Base-by-base conservation (phyloP, 2,113 vertebrate genomes). In the Chloropsis cyanopogon region DNA sequence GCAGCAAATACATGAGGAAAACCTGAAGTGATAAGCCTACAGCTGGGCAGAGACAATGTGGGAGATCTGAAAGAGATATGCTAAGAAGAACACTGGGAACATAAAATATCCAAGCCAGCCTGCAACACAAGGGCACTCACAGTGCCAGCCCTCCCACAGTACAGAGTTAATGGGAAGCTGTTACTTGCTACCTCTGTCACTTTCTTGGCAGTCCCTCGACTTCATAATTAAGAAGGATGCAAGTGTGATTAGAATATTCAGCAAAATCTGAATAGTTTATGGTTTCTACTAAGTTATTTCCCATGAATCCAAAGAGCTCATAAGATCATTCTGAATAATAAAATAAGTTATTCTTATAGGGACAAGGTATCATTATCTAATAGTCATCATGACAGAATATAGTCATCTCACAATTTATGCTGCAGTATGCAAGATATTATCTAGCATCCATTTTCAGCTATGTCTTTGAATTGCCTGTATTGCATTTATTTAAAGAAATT, bases 321-420 rank as follows among this genome's bases (percentile, higher is more conserved):
- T 93, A 88, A 96, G 90, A 95, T 83, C 64, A 35, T 50, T 75
- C 69, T 92, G 92, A 94, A 96, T 93, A 93, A 94, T 92, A 86
- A 91, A 92, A 46, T 82, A 93, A 93, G 90, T 90, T 96, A 92
- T 96, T 95, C 88, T 96, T 90, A 82, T 29, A 86, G 68, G 86
- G 64, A 88, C 57, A 94, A 87, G 78, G 81, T 94, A 93, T 89
- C 50, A 95, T 96, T 95, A 95, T 84, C 89, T 92, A 92, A 96
- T 95, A 95, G 68, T 93, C 64, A 65, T 75, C 79, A 86, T 49
- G 63, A 95, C 63, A 50, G 80, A 92, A 59, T 86, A 66, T 7
- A 94, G 59, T 91, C 82, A 76, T 87, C 44, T 87, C 88, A 72
- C 63, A 95, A 96, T 89, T 97, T 79, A 82, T 90, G 41, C 80